Percentiles rank a stretch among this genome's conserved stretches.
These are phyloP conservation scores for Geococcyx californianus DNA, from an alignment of 2,113 vertebrate genomes.

Conservation along the genomic window DNA sequence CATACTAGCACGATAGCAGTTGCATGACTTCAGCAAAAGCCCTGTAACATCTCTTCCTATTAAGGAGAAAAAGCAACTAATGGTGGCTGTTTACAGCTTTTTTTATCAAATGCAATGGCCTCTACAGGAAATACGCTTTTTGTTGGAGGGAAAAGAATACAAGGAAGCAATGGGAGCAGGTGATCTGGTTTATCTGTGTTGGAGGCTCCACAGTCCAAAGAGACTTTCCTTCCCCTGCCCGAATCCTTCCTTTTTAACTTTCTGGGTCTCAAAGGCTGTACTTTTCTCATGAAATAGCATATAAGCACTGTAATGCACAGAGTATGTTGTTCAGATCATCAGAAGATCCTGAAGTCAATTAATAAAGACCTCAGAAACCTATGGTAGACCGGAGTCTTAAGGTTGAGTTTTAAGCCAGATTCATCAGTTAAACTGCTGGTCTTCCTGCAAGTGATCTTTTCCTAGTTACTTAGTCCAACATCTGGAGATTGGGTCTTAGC, in stretches of 20 bases:
- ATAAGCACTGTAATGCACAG: not conserved
- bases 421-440: not conserved
- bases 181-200: not conserved
- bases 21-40: not conserved
- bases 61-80: not conserved
- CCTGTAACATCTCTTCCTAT: not conserved
- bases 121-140: not conserved
- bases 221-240: not conserved
- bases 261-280: not conserved
- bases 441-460: not conserved
- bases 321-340: not conserved
- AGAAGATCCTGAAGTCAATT: not conserved
- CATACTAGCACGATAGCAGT: not conserved
- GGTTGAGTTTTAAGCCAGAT: not conserved
- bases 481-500: not conserved
- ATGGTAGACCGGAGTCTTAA: not conserved
- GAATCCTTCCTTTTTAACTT: not conserved
- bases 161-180: not conserved
- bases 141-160: too few species aligned
- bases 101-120: not conserved
- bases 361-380: not conserved
- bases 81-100: not conserved
- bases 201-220: not conserved
- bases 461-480: not conserved
- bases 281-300: not conserved